Evolutionary conservation across 2,888 invertebrate species (phyloP).

Genomic region (Drosophila phalerata): DNA sequence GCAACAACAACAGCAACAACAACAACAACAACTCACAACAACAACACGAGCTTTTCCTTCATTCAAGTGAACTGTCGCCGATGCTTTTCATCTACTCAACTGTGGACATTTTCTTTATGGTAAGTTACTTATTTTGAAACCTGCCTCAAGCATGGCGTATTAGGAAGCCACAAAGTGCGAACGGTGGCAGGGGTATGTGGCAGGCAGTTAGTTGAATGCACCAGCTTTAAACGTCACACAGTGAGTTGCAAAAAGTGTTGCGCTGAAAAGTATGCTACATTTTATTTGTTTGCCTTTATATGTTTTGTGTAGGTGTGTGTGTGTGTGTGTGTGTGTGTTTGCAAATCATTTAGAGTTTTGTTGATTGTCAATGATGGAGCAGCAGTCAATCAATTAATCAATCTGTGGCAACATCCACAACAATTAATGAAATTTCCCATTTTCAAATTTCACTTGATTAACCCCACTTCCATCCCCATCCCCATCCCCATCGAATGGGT

Average conservation of each 20-base stretch:
- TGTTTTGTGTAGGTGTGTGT: not conserved
- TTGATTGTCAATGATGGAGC: constrained; percentile 11
- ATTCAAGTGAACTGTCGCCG: constrained; percentile 18
- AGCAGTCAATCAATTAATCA: constrained; percentile 32
- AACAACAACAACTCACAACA: not conserved
- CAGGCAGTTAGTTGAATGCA: constrained; percentile 12
- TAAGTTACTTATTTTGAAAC: constrained; percentile 46
- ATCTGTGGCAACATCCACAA: constrained; percentile 11
- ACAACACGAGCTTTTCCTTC: constrained; percentile 26
- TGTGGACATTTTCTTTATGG: constrained; percentile 63
- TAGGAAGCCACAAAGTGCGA: not conserved
- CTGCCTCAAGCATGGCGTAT: constrained; percentile 12
- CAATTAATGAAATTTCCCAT: constrained; percentile 17
- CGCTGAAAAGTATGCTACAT: constrained; percentile 46
- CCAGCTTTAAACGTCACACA: constrained; percentile 5
- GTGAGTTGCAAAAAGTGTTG: not conserved
- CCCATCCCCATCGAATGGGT: not conserved
- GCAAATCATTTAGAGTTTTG: constrained; percentile 18
- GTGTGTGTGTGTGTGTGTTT: constrained; percentile 1
- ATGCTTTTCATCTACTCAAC: constrained; percentile 27
- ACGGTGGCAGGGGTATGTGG: not conserved
- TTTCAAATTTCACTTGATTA: constrained; percentile 19
- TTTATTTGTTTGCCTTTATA: constrained; percentile 16
- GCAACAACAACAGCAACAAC: constrained; percentile 7
- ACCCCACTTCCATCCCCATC: no score